Conservation (phyloP, 2,888 invertebrate genomes). For the Metopia argyrocephala region DNA sequence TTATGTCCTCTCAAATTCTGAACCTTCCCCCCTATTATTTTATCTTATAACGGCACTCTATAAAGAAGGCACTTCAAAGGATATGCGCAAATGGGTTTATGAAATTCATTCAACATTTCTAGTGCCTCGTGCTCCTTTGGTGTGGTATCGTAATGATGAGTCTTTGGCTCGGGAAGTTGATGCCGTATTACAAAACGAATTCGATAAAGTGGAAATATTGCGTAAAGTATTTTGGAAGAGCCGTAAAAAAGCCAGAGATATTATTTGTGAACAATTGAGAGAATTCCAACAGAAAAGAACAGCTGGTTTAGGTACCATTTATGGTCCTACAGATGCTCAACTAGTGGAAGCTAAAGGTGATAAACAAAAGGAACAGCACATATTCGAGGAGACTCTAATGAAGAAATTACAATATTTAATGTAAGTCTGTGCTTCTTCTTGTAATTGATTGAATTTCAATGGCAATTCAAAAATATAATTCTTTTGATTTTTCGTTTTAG, state of each 20-base stretch:
- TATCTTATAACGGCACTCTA: constrained; percentile 95
- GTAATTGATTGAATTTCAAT: neutral
- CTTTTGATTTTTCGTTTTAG: constrained; percentile 72
- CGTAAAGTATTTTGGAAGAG: constrained; percentile 94
- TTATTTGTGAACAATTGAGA: constrained; percentile 77
- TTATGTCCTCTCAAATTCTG: constrained; percentile 90
- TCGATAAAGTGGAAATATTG: constrained; percentile 93
- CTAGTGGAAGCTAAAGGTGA: constrained; percentile 89
- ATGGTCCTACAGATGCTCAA: constrained; percentile 90
- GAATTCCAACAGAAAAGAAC: constrained; percentile 89
- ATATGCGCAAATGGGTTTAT: constrained; percentile 98
- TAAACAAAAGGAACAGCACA: constrained; percentile 86
- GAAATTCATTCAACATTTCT: constrained; percentile 98
- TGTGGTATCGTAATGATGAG: constrained; percentile 81
- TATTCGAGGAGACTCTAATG: constrained; percentile 86
- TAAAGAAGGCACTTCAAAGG: constrained; percentile 90
- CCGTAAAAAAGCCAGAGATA: constrained; percentile 82
- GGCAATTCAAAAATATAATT: neutral
- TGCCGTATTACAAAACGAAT: constrained; percentile 89
- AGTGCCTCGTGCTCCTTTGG: constrained; percentile 86
- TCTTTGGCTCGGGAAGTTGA: constrained; percentile 94
- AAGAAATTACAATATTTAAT: constrained; percentile 85
- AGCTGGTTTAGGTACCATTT: constrained; percentile 92
- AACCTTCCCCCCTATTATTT: constrained; percentile 84
- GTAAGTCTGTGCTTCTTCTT: constrained; percentile 80